These are phyloP conservation scores for Platorchestia sp. DNA, from an alignment of 1,140 invertebrate genomes.

Conservation along the genomic window DNA sequence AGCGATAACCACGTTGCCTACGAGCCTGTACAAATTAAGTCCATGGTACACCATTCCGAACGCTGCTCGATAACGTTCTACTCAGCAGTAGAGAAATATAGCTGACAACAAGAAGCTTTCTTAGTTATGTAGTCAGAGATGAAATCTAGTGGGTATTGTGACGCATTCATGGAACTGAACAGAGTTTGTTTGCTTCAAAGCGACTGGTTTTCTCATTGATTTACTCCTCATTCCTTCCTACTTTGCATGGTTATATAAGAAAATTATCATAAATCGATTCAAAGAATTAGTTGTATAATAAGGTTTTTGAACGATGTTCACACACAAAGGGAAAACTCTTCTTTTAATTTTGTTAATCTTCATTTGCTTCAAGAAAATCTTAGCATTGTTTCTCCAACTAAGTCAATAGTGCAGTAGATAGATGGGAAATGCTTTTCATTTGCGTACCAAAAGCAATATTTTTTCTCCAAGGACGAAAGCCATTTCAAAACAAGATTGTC, in stretches of 20 bases:
- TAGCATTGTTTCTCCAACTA: background rate
- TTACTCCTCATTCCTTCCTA: background rate
- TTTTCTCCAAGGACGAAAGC: too few species aligned
- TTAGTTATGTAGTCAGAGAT: background rate
- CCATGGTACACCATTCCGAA: background rate
- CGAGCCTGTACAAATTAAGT: background rate
- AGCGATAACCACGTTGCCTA: background rate
- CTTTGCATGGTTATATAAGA: background rate
- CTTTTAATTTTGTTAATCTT: background rate
- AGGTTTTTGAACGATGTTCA: background rate
- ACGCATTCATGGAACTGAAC: background rate
- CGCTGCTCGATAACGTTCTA: background rate
- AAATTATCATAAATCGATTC: background rate
- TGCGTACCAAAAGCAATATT: too few species aligned
- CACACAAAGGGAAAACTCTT: background rate
- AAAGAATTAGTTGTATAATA: background rate
- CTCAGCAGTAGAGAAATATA: background rate
- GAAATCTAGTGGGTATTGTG: background rate
- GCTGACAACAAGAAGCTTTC: background rate
- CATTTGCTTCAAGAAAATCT: background rate
- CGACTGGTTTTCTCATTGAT: background rate
- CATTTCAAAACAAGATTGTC: too few species aligned
- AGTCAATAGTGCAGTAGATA: too few species aligned
- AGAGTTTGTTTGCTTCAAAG: background rate
- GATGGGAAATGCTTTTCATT: too few species aligned